Evolutionary conservation across 2,888 invertebrate species (phyloP), one percentile per base, ranked within the genome.

Genomic region (Spisula subtruncata): DNA sequence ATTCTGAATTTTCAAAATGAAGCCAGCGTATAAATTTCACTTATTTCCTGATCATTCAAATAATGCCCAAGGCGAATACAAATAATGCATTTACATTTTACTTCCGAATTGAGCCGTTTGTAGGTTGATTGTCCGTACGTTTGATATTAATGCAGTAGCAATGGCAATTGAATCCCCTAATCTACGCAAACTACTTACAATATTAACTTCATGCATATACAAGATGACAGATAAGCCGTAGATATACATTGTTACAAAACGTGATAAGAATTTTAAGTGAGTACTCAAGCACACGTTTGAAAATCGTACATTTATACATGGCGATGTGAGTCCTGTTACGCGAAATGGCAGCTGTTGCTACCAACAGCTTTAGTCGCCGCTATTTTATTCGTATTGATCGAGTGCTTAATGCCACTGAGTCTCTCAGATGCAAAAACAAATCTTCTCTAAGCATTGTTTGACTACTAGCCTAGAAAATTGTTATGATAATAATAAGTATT

Each of bases 321-420:
- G 12, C 18, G 5, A 35, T 35, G 32, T 2, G 75, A 32, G 29
- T 75, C 18, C 1, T 75, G 60, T 66, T 25, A 25, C 71, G 25
- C 12, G n/a, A 29, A 71, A 29, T 71, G 71, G 29, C 75, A 75
- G 75, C 75, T 75, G 75, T 75, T 32, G 35, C 29, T 1, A 25
- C 16, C 32, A 75, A 35, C 18, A 29, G 29, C 12, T 35, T 32
- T 16, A 75, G n/a, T 32, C 32, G 18, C 35, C 18, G 32, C 5
- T 35, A 16, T 75, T 75, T 75, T 75, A 75, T 75, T 75, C 32
- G 32, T 75, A 75, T 75, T 35, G 75, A 75, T 75, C 18, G 32
- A 16, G 18, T 32, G 5, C 35, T 12, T 32, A 14, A 35, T 75
- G 29, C 32, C 35, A 66, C 25, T n/a, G n/a, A n/a, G n/a, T n/a